Conservation (phyloP, 2,797 vertebrate genomes). For the Hybognathus amarus region DNA sequence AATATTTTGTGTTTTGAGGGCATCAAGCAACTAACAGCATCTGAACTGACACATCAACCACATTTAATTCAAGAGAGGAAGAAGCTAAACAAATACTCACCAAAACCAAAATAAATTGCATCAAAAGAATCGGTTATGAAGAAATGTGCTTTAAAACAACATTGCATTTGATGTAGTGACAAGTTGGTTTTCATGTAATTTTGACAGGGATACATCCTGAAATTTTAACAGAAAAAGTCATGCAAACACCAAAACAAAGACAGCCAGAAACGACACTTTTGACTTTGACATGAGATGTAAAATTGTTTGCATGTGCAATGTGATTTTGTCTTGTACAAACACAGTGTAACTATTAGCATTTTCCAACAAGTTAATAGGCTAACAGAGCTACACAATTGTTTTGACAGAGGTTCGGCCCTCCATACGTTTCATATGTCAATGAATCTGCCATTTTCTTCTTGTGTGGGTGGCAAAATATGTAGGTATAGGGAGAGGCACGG, state of each 20-base stretch:
- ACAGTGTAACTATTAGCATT: conserved; percentile 27
- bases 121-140: conserved; percentile 33
- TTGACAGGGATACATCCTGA: conserved; percentile 27
- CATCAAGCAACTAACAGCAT: conserved; percentile 45
- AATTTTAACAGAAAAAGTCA: conserved; percentile 18
- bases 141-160: conserved; percentile 24
- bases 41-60: conserved; percentile 22
- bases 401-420: conserved; percentile 58
- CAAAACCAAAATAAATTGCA: conserved; percentile 37
- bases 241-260: conserved; percentile 5
- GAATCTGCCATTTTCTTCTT: conserved; percentile 21
- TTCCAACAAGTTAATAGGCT: conserved; percentile 24
- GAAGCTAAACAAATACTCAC: conserved; percentile 24
- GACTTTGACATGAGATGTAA: conserved; percentile 11
- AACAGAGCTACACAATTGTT: conserved; percentile 63
- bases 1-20: conserved; percentile 61
- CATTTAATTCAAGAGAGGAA: conserved; percentile 25
- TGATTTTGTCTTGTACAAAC: conserved; percentile 21
- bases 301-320: background rate
- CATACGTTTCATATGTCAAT: conserved; percentile 16
- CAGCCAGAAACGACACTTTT: conserved; percentile 18
- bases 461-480: background rate
- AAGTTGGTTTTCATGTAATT: conserved; percentile 44
- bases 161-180: conserved; percentile 29
- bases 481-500: background rate